phyloP scores from a whole-genome alignment of 2,113 vertebrate genomes.

The Tachycineta bicolor region DNA sequence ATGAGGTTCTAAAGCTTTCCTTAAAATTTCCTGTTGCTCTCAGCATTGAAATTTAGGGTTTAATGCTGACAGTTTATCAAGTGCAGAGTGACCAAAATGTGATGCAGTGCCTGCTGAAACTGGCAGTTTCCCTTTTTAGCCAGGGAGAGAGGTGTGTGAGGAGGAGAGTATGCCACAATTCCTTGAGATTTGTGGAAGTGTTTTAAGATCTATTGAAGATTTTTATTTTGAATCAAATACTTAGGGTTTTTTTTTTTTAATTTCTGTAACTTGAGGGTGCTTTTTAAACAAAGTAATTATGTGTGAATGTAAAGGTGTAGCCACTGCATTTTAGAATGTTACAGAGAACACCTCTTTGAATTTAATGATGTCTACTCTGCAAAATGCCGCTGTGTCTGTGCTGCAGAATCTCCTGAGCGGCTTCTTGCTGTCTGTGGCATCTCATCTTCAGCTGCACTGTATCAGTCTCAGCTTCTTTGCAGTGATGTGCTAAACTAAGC shows the following conservation, averaged over 20 bases:
- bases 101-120: not conserved
- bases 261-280: not conserved
- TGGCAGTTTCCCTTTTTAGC: not conserved
- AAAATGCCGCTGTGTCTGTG: not conserved
- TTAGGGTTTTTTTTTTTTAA: not conserved
- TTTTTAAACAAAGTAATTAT: not conserved
- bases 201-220: not conserved
- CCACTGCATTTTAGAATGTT: not conserved
- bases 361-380: not conserved
- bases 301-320: not conserved
- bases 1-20: not conserved
- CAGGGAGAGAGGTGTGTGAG: not conserved
- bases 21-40: not conserved
- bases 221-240: not conserved
- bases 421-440: not conserved
- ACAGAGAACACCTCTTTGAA: not conserved
- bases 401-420: not conserved
- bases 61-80: not conserved
- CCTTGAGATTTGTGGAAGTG: not conserved
- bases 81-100: not conserved
- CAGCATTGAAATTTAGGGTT: not conserved
- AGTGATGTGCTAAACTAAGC: not conserved
- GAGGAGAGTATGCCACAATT: not conserved
- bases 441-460: fast-evolving
- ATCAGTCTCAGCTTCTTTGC: not conserved